Evolutionary conservation across 2,797 vertebrate species (phyloP), one percentile per base, ranked within the genome.

Genomic region (Jordanella pulchra): DNA sequence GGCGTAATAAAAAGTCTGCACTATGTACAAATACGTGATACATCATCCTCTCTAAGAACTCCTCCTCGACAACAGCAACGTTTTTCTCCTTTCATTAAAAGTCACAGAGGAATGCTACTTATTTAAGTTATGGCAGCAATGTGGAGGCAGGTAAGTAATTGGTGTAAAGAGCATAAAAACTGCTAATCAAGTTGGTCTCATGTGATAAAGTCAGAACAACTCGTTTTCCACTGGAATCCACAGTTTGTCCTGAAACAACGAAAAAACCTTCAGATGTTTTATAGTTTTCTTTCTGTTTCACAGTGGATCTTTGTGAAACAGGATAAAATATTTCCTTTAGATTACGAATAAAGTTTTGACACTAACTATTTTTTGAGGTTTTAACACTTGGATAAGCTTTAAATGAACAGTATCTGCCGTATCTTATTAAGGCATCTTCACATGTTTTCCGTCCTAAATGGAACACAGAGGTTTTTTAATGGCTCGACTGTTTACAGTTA

Each of bases 61-160:
- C 69, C 58, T 69, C 70, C 55, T 58, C 65, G 60, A 67, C 68
- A 68, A 79, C 68, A 75, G 45, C 58, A 84, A 79, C 32, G n/a
- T 48, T n/a, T 61, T 76, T 68, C 68, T 30, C 48, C 75, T 42
- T 71, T 54, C 21, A 1, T 39, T 78, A 66, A 73, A 79, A 71
- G 82, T 80, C 78, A 80, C n/a, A 53, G 63, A 77, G 79, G 80
- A 75, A 91, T 81, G 82, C 58, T 30, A 77, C 65, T 73, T 61
- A 87, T 89, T 58, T 77, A 53, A 84, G 86, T 55, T 85, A 89
- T 86, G 89, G 78, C 35, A 51, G 69, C 84, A 90, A 90, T 86
- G 77, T 69, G 76, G 61, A 84, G 63, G 73, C 51, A 67, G 77
- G 67, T 45, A 76, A 68, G 53, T 64, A 69, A 71, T 12, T 54